Base-by-base conservation (phyloP, 64 coral and sea anemone genomes). In the Platygyra sinensis region DNA sequence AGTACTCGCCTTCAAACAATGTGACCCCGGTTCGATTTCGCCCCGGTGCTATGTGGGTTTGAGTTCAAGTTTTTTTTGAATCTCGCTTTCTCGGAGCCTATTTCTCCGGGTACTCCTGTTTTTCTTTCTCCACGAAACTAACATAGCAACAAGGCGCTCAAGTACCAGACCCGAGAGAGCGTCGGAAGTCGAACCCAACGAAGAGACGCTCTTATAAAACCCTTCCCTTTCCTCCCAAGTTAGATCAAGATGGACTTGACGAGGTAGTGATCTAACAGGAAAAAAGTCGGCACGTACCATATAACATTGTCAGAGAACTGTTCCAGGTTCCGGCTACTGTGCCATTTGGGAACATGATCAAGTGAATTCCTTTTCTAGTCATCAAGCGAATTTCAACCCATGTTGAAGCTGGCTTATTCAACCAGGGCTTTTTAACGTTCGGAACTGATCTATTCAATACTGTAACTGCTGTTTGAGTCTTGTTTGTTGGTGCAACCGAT, bases 251-350 rank as follows among this genome's bases (percentile, higher is more conserved):
- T 57, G 54, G 54, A 57, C 54, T 2, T 57, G 54, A 57, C 15
- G 15, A 57, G 0, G 54, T 46, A 39, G 38, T 39, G 52, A 14
- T 14, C 1, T 55, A 2, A 57, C 54, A 57, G 15, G 1, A 9
- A 57, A 57, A 57, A 57, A 57, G 54, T 16, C 54, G 54, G 54
- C 10, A 57, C 80, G 24, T 83, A 83, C 80, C 80, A 83, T 46
- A 60, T 10, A 1, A 46, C 24, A 39, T 33, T 49, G 80, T 67
- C 8, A 83, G 32, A 61, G 60, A 38, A 2, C 32, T 60, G 19
- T 83, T 83, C 80, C 80, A 83, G 12, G 30, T 83, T 9, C 80
- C 80, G 67, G 80, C 80, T 24, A 83, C 62, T 39, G 80, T 83
- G 2, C 80, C 80, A 20, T 83, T 83, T 83, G 18, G 60, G 30